Evolutionary conservation across 2,797 vertebrate species (phyloP), one percentile per base, ranked within the genome.

Genomic region (Muscicapa striata): DNA sequence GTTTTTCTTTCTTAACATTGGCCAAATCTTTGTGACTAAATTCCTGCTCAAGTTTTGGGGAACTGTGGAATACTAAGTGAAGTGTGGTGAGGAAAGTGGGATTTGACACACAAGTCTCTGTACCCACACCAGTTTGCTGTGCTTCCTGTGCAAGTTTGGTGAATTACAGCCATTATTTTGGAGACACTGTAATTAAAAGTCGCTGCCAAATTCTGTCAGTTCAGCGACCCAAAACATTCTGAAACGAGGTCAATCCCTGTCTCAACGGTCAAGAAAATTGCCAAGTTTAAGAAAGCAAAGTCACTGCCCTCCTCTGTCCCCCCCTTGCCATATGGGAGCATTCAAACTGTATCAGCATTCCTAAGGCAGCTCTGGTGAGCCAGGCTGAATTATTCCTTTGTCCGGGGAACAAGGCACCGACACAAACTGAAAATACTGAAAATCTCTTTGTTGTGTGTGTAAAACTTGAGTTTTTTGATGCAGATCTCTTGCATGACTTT

Each of bases 261-360:
- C 91, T 88, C 55, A 84, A 68, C 0, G 1, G 54, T 76, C 58
- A 77, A 88, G 73, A 69, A 85, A 93, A 89, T 64, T 38, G 54
- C 84, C 84, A 82, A 54, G 83, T 93, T 87, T 85, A 90, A 90
- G 87, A 84, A 96, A 92, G 90, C 76, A 74, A 75, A 96, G 86
- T 81, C 82, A 40, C 34, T 87, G 67, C 80, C 74, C 94, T 90
- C 0, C 0, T 54, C 74, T 57, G 59, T 64, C 63, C 85, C 81
- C 59, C 29, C 82, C 24, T 20, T 21, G 40, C 92, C 94, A 80
- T 90, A 51, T 89, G 94, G 92, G 58, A 95, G 91, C 2, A 1
- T 73, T 95, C 84, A 89, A 41, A 66, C 73, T 46, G 26, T 55
- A 32, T 70, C 81, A 81, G 91, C 95, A 92, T 94, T 95, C 90